A percentile compares a stretch with the other conserved stretches of the same genome.
phyloP scores from a whole-genome alignment of 30 jellyfish, hydroid and myxozoan species.

The Calvadosia cruxmelitensis region DNA sequence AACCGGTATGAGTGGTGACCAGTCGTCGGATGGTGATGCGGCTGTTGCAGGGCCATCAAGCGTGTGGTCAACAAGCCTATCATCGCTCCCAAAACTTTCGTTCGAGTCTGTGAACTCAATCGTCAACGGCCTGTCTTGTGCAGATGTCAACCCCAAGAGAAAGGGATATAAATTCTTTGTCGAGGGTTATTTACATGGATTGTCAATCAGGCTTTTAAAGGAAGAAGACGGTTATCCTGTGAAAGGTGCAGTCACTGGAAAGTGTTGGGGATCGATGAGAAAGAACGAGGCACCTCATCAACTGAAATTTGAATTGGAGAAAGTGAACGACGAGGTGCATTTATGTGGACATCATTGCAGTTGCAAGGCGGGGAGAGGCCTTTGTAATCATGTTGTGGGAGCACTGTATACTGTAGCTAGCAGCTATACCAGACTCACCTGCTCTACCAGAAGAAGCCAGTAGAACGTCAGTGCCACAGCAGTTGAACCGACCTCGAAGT shows the following conservation, averaged over 20 bases:
- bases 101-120: too few species aligned
- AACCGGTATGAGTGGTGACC: too few species aligned
- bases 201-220: too few species aligned
- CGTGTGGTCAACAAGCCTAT: too few species aligned
- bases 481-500: slow-evolving; percentile 1
- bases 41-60: too few species aligned
- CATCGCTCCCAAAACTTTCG: too few species aligned
- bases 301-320: background rate
- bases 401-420: slow-evolving; percentile 1
- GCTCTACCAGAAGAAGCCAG: background rate
- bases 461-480: background rate
- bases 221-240: too few species aligned
- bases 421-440: background rate
- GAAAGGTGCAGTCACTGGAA: background rate
- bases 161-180: too few species aligned
- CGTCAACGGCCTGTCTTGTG: too few species aligned
- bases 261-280: slow-evolving; percentile 8
- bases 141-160: too few species aligned
- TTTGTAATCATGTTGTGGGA: slow-evolving; percentile 6
- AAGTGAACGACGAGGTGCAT: slow-evolving; percentile 2
- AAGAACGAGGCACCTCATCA: slow-evolving; percentile 11
- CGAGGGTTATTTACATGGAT: too few species aligned
- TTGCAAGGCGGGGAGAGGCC: slow-evolving; percentile 15
- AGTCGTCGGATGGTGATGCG: too few species aligned
- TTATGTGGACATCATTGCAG: slow-evolving; percentile 1